Conservation (phyloP, 2,797 vertebrate species). For the Anomalospiza imberbis region DNA sequence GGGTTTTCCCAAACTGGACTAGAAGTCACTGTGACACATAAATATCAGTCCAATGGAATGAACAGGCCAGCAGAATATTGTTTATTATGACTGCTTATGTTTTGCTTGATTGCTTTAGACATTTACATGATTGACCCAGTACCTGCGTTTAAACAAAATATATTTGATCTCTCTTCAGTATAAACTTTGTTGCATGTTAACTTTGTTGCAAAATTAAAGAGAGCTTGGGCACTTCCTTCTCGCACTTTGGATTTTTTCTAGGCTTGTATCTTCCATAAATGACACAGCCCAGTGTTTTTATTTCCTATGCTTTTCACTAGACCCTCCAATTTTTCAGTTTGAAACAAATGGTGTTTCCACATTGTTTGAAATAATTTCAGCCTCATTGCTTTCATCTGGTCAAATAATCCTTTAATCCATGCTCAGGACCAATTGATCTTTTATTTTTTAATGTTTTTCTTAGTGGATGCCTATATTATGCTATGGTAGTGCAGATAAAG, state of each 20-base stretch:
- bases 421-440: constrained; percentile 9
- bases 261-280: constrained; percentile 27
- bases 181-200: background rate
- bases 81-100: background rate
- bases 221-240: constrained; percentile 23
- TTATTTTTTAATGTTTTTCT: constrained; percentile 3
- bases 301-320: constrained; percentile 12
- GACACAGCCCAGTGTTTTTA: background rate
- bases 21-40: background rate
- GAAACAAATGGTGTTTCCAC: constrained; percentile 17
- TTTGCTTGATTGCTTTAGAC: background rate
- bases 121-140: background rate
- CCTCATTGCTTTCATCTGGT: constrained; percentile 45
- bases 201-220: background rate
- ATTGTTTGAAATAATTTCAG: constrained; percentile 55
- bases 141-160: background rate
- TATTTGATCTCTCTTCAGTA: background rate
- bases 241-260: constrained; percentile 19
- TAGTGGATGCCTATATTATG: background rate
- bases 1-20: background rate
- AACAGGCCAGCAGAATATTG: background rate
- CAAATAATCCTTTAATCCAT: constrained; percentile 69
- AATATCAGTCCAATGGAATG: background rate
- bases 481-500: background rate
- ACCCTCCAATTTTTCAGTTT: background rate